Percentiles rank a stretch among this genome's conserved stretches.
Evolutionary conservation across 2,113 vertebrate genomes (phyloP).

Genomic region (Sebastes fasciatus): DNA sequence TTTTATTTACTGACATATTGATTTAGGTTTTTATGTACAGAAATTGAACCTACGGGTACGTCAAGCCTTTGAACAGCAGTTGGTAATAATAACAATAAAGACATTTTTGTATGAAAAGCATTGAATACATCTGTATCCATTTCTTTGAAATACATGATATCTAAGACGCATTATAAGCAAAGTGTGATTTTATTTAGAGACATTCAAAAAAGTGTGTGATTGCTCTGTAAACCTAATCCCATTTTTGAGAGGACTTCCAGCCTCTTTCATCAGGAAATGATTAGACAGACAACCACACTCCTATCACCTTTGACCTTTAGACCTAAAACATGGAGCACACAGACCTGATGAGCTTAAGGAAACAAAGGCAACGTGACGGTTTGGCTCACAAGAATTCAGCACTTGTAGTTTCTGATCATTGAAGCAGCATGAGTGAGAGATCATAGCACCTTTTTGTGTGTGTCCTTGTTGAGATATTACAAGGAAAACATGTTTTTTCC

Average conservation of each 20-base stretch:
- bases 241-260: constrained; percentile 38
- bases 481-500: constrained; percentile 59
- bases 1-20: constrained; percentile 24
- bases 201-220: background rate
- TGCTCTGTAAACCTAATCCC: constrained; percentile 25
- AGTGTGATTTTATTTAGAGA: background rate
- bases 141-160: background rate
- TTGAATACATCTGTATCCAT: background rate
- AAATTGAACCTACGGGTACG: constrained; percentile 1
- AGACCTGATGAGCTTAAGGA: constrained; percentile 31
- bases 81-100: constrained; percentile 19
- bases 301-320: constrained; percentile 68
- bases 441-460: background rate
- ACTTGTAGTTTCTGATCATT: background rate
- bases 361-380: background rate
- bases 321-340: constrained; percentile 1
- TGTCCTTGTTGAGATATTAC: background rate
- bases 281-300: constrained; percentile 22
- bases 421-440: constrained; percentile 13
- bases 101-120: constrained; percentile 44
- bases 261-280: constrained; percentile 48
- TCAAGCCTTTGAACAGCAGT: constrained; percentile 29
- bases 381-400: constrained; percentile 19
- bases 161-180: background rate
- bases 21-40: constrained; percentile 33